phyloP scores from a whole-genome alignment of 2,797 vertebrate genomes.

The Chloroceryle amazona region DNA sequence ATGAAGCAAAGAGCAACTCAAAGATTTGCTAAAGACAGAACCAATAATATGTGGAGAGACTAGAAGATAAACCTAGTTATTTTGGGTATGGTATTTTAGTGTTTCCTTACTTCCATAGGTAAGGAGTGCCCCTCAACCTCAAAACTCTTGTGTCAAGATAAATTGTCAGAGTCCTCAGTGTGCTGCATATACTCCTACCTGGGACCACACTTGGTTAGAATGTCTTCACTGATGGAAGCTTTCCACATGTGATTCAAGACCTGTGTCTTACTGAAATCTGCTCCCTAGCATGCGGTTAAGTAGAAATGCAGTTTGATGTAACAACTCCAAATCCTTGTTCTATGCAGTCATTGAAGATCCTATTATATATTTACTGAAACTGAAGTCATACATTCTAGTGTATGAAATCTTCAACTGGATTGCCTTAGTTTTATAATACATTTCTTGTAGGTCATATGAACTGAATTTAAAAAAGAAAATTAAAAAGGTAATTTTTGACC shows the following conservation, averaged over 20 bases:
- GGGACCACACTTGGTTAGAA: neutral
- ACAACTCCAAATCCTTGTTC: neutral
- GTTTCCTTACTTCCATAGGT: neutral
- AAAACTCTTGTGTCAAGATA: neutral
- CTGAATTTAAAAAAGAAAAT: neutral
- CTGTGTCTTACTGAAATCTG: neutral
- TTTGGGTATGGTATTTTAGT: neutral
- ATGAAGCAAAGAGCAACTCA: neutral
- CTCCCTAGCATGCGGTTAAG: neutral
- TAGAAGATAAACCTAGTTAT: neutral
- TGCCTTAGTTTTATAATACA: neutral
- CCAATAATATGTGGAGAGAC: neutral
- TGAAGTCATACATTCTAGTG: neutral
- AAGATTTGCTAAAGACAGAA: neutral
- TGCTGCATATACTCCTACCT: neutral
- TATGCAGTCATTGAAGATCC: neutral
- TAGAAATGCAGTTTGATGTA: neutral
- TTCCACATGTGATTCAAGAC: neutral
- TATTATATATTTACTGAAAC: neutral
- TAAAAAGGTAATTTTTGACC: neutral
- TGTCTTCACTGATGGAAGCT: neutral
- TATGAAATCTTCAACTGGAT: neutral
- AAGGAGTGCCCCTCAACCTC: neutral
- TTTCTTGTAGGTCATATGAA: neutral
- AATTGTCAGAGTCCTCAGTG: neutral